Percentiles rank a stretch among this genome's conserved stretches.
Evolutionary conservation across 2,888 invertebrate genomes (phyloP).

Genomic region (Onchidella celtica): DNA sequence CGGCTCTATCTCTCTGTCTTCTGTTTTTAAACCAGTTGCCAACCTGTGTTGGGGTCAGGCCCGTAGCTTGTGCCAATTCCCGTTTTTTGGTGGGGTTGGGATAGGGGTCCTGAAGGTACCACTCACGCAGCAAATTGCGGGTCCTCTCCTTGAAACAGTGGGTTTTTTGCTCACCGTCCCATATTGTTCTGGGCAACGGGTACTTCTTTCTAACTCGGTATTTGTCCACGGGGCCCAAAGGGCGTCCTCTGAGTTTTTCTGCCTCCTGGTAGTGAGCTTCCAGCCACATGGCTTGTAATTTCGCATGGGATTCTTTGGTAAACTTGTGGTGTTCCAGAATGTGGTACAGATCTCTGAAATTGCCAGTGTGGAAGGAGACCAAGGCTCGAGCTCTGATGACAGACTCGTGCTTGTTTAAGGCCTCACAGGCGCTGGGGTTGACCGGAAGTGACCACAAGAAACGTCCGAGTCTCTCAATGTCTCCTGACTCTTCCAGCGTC

Average conservation of each 20-base stretch:
- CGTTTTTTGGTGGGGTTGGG: conserved; percentile 96
- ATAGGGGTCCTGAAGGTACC: conserved; percentile 91
- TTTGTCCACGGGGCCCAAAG: conserved; percentile 96
- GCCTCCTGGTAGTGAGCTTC: conserved; percentile 97
- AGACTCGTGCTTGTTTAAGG: conserved; percentile 92
- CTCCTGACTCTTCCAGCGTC: conserved; percentile 82
- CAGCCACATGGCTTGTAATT: conserved; percentile 94
- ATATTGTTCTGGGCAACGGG: conserved; percentile 93
- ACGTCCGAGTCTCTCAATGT: conserved; percentile 85
- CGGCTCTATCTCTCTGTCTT: conserved; percentile 92
- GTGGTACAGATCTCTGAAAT: conserved; percentile 92
- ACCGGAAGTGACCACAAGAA: conserved; percentile 96
- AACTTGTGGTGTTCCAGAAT: conserved; percentile 95
- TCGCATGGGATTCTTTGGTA: conserved; percentile 92
- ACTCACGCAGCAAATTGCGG: conserved; percentile 95
- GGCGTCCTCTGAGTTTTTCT: conserved; percentile 92
- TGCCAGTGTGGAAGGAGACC: conserved; percentile 94
- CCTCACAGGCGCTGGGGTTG: conserved; percentile 87
- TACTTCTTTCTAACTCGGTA: conserved; percentile 96
- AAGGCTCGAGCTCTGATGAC: conserved; percentile 92
- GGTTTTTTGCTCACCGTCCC: conserved; percentile 98
- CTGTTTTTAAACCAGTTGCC: conserved; percentile 97
- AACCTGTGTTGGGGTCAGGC: conserved; percentile 94
- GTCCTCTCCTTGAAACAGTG: conserved; percentile 98
- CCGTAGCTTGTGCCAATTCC: conserved; percentile 93